These are phyloP conservation scores for Greenwoodochromis staneri DNA, from an alignment of 2,113 vertebrate genomes.

Conservation along the genomic window DNA sequence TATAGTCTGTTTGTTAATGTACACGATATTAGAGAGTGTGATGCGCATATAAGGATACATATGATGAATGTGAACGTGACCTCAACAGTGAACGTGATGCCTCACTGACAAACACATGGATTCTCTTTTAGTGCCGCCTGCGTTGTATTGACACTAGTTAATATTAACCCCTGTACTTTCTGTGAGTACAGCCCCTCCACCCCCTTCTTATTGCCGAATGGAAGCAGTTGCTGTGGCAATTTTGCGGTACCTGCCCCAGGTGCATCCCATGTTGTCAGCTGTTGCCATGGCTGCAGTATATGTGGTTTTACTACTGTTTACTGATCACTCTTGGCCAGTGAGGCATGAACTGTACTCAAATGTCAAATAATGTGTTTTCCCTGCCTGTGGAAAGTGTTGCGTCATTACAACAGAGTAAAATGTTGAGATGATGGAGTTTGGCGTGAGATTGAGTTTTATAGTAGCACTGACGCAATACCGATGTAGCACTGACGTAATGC, in stretches of 20 bases:
- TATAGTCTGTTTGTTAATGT: background rate
- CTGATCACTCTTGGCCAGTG: background rate
- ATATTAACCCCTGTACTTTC: slow-evolving; percentile 45
- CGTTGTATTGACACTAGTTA: slow-evolving; percentile 27
- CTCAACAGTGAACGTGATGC: background rate
- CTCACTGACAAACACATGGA: background rate
- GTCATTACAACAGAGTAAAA: background rate
- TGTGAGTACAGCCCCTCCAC: background rate
- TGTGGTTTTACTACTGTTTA: slow-evolving; percentile 36
- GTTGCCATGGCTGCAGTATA: slow-evolving; percentile 33
- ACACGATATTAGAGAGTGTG: background rate
- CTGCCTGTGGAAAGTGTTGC: background rate
- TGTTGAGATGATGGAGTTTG: background rate
- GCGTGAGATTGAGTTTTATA: background rate
- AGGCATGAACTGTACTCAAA: background rate
- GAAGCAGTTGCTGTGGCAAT: slow-evolving; percentile 1
- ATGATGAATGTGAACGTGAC: background rate
- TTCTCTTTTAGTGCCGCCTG: background rate
- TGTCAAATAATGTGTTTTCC: background rate
- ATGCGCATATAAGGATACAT: background rate
- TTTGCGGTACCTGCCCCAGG: background rate
- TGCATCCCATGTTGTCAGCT: background rate
- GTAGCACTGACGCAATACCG: background rate
- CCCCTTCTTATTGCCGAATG: background rate
- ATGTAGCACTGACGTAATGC: background rate